A percentile compares a stretch with the other conserved stretches of the same genome.
These are phyloP conservation scores for Andrena bicolor DNA, from an alignment of 2,888 invertebrate genomes.

Conservation along the genomic window DNA sequence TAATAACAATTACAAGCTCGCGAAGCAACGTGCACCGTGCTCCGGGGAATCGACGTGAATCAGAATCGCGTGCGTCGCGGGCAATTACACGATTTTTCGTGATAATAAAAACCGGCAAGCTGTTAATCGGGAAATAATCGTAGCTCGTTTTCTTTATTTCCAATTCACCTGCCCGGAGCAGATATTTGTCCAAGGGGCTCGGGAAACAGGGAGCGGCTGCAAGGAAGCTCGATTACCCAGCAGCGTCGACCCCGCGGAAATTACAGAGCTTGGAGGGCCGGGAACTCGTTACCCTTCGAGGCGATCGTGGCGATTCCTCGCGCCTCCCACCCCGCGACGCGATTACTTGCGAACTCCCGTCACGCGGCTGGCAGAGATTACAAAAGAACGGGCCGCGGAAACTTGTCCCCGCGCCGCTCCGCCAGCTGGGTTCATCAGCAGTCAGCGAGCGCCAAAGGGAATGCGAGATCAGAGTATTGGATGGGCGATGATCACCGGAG, in stretches of 20 bases:
- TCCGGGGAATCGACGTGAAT: neutral
- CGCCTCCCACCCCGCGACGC: neutral
- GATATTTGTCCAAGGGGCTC: slow-evolving; percentile 9
- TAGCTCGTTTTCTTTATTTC: neutral
- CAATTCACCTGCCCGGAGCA: neutral
- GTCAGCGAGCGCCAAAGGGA: slow-evolving; percentile 8
- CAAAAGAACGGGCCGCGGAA: slow-evolving; percentile 9
- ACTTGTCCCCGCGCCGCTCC: neutral
- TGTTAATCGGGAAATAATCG: slow-evolving; percentile 6
- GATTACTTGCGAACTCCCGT: slow-evolving; percentile 10
- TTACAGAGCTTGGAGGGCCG: slow-evolving; percentile 8
- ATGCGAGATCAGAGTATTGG: slow-evolving; percentile 15
- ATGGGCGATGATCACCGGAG: neutral
- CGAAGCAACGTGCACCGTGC: neutral
- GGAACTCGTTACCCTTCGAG: slow-evolving; percentile 36
- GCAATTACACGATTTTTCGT: slow-evolving; percentile 20
- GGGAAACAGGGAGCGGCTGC: slow-evolving; percentile 9
- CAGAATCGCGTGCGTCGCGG: slow-evolving; percentile 27
- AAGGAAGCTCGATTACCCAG: slow-evolving; percentile 8
- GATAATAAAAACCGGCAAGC: slow-evolving; percentile 13
- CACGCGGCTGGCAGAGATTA: slow-evolving; percentile 16
- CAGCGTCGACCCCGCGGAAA: slow-evolving; percentile 7
- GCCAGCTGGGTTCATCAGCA: neutral
- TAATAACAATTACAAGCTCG: neutral
- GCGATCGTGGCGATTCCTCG: slow-evolving; percentile 9